These are phyloP conservation scores for Pelochelys cantorii DNA, from an alignment of 2,797 vertebrate species.

Conservation along the genomic window DNA sequence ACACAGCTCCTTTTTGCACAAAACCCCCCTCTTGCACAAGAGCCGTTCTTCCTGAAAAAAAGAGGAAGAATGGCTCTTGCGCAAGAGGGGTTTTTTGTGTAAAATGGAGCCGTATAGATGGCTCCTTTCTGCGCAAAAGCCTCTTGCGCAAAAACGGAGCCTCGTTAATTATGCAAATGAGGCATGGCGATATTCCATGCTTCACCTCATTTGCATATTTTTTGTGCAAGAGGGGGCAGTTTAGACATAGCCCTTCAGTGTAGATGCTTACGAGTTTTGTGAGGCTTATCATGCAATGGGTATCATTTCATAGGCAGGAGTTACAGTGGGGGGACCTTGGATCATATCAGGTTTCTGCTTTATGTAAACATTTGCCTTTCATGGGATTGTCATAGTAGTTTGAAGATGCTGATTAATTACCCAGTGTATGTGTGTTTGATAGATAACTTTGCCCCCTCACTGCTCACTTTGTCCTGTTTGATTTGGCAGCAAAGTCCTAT, in stretches of 20 bases:
- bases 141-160: no score
- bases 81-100: no score
- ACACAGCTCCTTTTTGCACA: no score
- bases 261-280: conserved; percentile 5
- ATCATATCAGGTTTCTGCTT: background rate
- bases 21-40: no score
- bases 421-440: background rate
- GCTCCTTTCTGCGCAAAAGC: no score
- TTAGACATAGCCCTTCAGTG: background rate
- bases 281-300: background rate
- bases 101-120: no score
- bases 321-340: background rate
- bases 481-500: background rate
- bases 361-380: background rate
- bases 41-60: no score
- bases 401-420: background rate
- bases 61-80: no score
- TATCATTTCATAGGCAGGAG: background rate
- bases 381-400: background rate
- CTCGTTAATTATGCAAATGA: no score
- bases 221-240: no score
- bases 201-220: no score
- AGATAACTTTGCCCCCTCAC: background rate
- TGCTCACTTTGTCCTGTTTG: background rate
- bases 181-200: no score